These are phyloP conservation scores for Pseudococcus viburni DNA, from an alignment of 2,888 invertebrate species.

Conservation along the genomic window DNA sequence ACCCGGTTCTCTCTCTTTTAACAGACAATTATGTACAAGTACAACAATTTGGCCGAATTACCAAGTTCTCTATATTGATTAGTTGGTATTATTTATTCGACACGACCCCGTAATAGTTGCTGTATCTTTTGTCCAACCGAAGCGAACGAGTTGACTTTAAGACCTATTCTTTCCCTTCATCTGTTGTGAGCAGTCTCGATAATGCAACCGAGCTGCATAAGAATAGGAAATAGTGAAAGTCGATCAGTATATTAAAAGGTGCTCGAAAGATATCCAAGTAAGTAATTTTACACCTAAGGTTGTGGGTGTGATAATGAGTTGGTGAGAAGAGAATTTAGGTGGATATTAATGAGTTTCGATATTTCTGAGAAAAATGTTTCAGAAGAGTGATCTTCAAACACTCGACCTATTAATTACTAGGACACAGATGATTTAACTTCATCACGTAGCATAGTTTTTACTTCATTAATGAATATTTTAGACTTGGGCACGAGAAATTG, in stretches of 20 bases:
- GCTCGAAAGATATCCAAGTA: background rate
- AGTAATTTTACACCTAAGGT: background rate
- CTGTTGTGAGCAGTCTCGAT: background rate
- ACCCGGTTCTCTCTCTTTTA: slow-evolving; percentile 4
- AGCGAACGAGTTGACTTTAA: background rate
- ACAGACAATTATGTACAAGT: slow-evolving; percentile 40
- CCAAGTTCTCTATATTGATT: slow-evolving; percentile 11
- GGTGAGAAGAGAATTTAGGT: background rate
- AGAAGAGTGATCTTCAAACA: background rate
- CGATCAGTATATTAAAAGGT: background rate
- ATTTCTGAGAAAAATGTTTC: background rate
- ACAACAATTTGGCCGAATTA: slow-evolving; percentile 43
- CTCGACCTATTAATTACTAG: background rate
- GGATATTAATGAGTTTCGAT: background rate
- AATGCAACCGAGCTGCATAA: background rate
- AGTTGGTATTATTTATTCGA: slow-evolving; percentile 35
- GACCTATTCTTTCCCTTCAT: too few relatives aligned
- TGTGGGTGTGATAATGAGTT: background rate
- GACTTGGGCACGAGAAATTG: background rate
- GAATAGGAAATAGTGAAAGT: slow-evolving; percentile 17
- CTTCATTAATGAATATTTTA: background rate
- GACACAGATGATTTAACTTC: background rate
- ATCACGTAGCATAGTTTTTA: background rate
- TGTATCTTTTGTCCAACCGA: slow-evolving; percentile 14
- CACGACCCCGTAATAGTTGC: background rate